phyloP scores from a whole-genome alignment of 2,113 vertebrate species.

The Hippolais icterina region DNA sequence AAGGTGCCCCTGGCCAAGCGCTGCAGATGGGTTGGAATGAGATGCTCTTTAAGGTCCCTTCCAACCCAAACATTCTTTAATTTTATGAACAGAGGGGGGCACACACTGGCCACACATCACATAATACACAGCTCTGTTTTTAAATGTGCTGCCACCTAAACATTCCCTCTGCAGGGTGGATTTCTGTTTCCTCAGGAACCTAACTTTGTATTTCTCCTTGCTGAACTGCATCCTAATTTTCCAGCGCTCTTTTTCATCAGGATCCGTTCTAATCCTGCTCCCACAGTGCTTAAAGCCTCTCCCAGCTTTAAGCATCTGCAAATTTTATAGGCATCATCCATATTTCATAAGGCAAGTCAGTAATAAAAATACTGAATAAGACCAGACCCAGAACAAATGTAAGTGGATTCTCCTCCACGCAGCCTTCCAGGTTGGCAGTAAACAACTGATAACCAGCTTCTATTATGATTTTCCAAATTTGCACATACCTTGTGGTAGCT shows the following conservation, averaged over 20 bases:
- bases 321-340: constrained; percentile 47
- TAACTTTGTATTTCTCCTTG: neutral
- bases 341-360: constrained; percentile 44
- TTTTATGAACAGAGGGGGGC: neutral
- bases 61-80: neutral
- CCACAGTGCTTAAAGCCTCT: neutral
- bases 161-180: neutral
- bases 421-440: neutral
- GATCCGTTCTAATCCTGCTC: neutral
- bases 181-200: neutral
- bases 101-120: neutral
- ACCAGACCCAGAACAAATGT: neutral
- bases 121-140: neutral
- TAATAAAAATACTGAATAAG: constrained; percentile 40
- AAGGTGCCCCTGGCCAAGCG: neutral
- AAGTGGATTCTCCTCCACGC: neutral
- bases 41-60: neutral
- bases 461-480: neutral
- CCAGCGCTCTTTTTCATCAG: neutral
- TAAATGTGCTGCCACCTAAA: neutral
- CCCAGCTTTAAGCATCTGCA: neutral
- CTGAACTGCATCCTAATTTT: neutral
- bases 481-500: neutral
- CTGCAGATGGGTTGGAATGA: neutral
- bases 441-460: neutral